Evolutionary conservation across 2,113 vertebrate genomes (phyloP), one percentile per base, ranked within the genome.

Genomic region (Cranoglanis bouderius): DNA sequence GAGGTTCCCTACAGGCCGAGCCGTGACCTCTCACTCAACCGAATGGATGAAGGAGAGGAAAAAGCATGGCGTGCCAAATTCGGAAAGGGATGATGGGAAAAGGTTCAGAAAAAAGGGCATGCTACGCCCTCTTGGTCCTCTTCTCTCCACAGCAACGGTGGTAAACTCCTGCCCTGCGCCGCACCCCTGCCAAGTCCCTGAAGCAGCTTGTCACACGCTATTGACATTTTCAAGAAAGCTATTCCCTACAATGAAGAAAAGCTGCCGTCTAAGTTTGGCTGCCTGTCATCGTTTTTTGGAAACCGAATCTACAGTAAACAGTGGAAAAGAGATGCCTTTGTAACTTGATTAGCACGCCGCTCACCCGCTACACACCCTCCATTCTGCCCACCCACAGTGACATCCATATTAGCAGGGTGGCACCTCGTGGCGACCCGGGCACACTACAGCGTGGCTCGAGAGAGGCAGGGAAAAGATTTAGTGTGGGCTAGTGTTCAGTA

Each of bases 21-120:
- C 65, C 82, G 29, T 85, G 90, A 91, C 90, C 90, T 78, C 82
- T 53, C 81, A 46, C 51, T 85, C 87, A 82, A 49, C 65, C 29
- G 72, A 57, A 49, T 55, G 85, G 82, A 87, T 85, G 74, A 87
- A 89, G 74, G 24, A 51, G 61, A 83, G 51, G 84, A 86, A 78
- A 84, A 84, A 85, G 57, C 77, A 94, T 93, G 94, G 93, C 93
- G 93, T 93, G 92, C 85, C 89, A 91, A 95, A 94, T 94, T 90
- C 84, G 90, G 90, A 93, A 78, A 18, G 46, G 74, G 59, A 77
- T 82, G 86, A 86, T 59, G 59, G 82, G 75, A 83, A 57, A 61
- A 87, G 84, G 18, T 70, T 85, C 49, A 18, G 46, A 77, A 84
- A 90, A 88, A 88, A 80, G 74, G 40, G 72, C 67, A 88, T 26